Evolutionary conservation across 2,797 vertebrate genomes (phyloP), one percentile per base, ranked within the genome.

Genomic region (Erpetoichthys calabaricus): DNA sequence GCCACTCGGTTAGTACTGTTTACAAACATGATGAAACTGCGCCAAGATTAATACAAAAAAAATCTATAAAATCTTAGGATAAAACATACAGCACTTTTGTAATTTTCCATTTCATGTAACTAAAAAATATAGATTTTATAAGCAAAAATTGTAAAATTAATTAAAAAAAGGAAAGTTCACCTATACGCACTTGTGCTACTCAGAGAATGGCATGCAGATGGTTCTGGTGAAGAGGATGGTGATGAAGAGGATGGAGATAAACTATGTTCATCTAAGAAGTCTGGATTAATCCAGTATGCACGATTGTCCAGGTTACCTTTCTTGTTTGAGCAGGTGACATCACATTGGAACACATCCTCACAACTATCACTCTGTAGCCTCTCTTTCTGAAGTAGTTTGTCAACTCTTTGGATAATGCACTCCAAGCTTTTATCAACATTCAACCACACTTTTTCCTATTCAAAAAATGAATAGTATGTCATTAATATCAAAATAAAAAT

Each of bases 351-450:
- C 66, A 84, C 84, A 3, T 92, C 91, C 61, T 86, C 89, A 4
- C 84, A 82, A 65, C 70, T 91, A 80, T 94, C 64, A 4, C 85
- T 88, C 0, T 85, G 88, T 57, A 91, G 74, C 45, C 89, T 87
- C 53, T 97, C 91, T 70, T 86, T 92, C 84, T 92, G 92, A 3
- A 99, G 87, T 62, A 99, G 88, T 67, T 96, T 94, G 83, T 97
- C 96, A 8, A 97, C 92, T 3, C 91, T 83, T 77, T 98, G 89
- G 66, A 99, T 93, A 72, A 99, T 93, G 67, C 94, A 99, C 79
- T 98, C 96, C 70, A 99, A 83, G 67, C 93, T 98, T 70, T 99
- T 99, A 64, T 98, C 96, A 10, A 99, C 96, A 5, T 99, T 99
- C 66, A 90, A 62, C 96, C 96, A 98, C 61, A 99, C 91, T 56